These are phyloP conservation scores for Mus pahari DNA, from an alignment of 2,113 vertebrate genomes.

Conservation along the genomic window DNA sequence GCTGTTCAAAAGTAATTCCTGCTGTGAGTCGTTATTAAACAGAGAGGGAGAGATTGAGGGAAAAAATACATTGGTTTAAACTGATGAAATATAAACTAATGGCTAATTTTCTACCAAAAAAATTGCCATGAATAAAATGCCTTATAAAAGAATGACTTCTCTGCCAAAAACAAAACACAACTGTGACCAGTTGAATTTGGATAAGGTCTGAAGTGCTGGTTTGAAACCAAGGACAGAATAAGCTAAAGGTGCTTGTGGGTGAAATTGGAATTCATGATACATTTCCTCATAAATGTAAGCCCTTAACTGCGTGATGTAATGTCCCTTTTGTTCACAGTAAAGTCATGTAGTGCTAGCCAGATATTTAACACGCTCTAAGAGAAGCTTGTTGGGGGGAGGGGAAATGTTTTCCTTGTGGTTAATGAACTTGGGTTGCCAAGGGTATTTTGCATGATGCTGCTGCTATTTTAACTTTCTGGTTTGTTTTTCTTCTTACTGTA, in stretches of 20 bases:
- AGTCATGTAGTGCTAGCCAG: conserved; percentile 82
- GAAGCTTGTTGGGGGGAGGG: conserved; percentile 83
- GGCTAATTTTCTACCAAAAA: conserved; percentile 76
- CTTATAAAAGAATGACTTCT: conserved; percentile 82
- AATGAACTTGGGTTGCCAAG: conserved; percentile 87
- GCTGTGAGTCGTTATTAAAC: conserved; percentile 72
- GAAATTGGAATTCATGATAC: conserved; percentile 62
- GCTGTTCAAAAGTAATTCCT: conserved; percentile 73
- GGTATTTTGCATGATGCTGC: conserved; percentile 91
- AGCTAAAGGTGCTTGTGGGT: conserved; percentile 79
- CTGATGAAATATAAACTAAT: conserved; percentile 76
- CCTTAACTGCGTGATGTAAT: conserved; percentile 76
- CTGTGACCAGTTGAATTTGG: conserved; percentile 67
- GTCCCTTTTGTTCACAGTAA: conserved; percentile 78
- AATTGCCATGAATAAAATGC: conserved; percentile 79
- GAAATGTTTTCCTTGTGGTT: conserved; percentile 84
- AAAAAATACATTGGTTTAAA: conserved; percentile 64
- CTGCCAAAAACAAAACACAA: conserved; percentile 77
- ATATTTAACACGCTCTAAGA: conserved; percentile 84
- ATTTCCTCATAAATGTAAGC: conserved; percentile 83
- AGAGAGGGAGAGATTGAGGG: not conserved
- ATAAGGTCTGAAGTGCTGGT: conserved; percentile 62
- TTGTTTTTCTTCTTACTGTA: conserved; percentile 87
- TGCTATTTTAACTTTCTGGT: conserved; percentile 86
- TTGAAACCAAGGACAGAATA: conserved; percentile 65